Evolutionary conservation across 2,888 invertebrate species (phyloP).

Genomic region (Sturmia bella): DNA sequence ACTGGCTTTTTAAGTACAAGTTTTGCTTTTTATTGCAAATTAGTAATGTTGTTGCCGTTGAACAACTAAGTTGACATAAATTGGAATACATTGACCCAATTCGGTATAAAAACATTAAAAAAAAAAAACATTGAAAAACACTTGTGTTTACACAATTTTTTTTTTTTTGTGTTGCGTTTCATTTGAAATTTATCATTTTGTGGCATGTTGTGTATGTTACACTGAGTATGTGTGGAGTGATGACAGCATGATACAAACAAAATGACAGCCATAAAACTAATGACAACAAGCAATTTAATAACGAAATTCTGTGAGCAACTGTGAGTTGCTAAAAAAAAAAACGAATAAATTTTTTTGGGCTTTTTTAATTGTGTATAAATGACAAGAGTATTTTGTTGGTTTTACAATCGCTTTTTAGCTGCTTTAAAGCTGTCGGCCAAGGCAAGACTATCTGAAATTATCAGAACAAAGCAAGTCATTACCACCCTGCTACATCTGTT

Average conservation of each 20-base stretch:
- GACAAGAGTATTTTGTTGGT: no score
- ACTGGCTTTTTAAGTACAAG: conserved; percentile 15
- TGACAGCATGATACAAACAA: conserved; percentile 55
- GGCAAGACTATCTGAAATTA: not conserved
- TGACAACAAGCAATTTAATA: conserved; percentile 19
- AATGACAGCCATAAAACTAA: conserved; percentile 50
- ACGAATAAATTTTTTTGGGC: conserved; percentile 8
- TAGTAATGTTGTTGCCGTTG: not conserved
- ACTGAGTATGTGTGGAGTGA: conserved; percentile 24
- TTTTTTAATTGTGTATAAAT: not conserved
- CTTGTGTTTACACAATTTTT: conserved; percentile 15
- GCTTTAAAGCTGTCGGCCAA: no score
- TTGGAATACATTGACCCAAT: conserved; percentile 57
- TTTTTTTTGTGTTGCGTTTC: conserved; percentile 19
- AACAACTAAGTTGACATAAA: conserved; percentile 55
- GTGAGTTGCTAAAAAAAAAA: conserved; percentile 8
- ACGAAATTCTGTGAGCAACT: conserved; percentile 27
- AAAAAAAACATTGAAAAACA: not conserved
- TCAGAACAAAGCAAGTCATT: not conserved
- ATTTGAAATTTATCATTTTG: not conserved
- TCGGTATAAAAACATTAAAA: conserved; percentile 13
- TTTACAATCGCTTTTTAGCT: no score
- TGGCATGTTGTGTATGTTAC: conserved; percentile 6
- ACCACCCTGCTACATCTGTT: no score
- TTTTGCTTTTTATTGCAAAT: not conserved